Evolutionary conservation across 2,113 vertebrate species (phyloP).

Genomic region (Pongo abelii): DNA sequence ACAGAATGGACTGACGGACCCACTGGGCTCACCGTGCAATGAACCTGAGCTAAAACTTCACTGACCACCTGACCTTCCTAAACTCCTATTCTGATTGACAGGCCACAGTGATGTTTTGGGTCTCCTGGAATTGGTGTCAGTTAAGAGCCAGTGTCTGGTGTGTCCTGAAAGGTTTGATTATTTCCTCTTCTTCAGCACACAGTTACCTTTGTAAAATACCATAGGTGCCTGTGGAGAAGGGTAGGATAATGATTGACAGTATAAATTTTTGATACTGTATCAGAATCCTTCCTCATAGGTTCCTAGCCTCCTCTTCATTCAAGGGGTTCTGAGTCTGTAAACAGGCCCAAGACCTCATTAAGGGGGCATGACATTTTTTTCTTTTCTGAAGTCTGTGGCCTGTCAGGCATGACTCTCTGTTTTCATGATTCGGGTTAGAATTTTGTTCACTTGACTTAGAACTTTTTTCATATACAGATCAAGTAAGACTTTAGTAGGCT

Average conservation of each 20-base stretch:
- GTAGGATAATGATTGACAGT: background rate
- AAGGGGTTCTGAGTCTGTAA: background rate
- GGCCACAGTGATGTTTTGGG: background rate
- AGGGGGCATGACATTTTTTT: no score
- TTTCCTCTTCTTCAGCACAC: background rate
- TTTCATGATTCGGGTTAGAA: background rate
- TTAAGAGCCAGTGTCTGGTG: background rate
- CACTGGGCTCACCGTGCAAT: background rate
- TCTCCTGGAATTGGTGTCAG: background rate
- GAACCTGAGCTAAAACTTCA: background rate
- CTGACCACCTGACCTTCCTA: background rate
- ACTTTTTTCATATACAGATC: background rate
- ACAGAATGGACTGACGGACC: no score
- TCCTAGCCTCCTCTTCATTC: background rate
- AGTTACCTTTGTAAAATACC: background rate
- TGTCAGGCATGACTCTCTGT: background rate
- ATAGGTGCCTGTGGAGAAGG: background rate
- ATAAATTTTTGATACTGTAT: background rate
- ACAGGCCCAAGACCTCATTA: background rate
- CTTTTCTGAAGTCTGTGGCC: no score
- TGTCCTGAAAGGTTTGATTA: background rate
- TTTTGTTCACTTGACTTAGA: background rate
- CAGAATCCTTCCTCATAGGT: background rate
- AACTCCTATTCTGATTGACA: background rate
- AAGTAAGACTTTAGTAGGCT: background rate